These are phyloP conservation scores for Amphibalanus amphitrite DNA, from an alignment of 1,140 invertebrate species.

Conservation along the genomic window DNA sequence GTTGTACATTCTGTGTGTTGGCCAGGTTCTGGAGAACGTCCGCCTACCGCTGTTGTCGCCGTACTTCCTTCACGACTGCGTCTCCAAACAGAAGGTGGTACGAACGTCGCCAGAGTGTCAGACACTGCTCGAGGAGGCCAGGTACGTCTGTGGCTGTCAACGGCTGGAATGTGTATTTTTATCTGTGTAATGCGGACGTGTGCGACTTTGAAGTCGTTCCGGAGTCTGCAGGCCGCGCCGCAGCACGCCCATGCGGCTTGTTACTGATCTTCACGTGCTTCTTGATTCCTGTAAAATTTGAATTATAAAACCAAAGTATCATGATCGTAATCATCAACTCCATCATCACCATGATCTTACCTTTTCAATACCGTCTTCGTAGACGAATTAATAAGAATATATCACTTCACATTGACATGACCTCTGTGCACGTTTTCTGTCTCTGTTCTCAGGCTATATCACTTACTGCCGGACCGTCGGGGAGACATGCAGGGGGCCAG, in stretches of 20 bases:
- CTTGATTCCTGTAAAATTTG: not conserved
- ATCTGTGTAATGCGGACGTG: not conserved
- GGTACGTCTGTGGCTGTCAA: not conserved
- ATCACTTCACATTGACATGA: not conserved
- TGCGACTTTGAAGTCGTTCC: not conserved
- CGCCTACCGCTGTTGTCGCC: constrained; percentile 36
- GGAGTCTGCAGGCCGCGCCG: no score
- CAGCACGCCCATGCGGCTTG: no score
- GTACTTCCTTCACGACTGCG: constrained; percentile 39
- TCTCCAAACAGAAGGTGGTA: constrained; percentile 29
- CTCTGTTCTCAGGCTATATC: constrained; percentile 25
- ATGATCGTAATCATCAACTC: not conserved
- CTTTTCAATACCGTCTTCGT: not conserved
- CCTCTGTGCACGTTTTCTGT: not conserved
- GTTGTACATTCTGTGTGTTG: not conserved
- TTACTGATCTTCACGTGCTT: not conserved
- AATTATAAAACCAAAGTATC: not conserved
- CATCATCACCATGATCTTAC: not conserved
- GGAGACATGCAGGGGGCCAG: constrained; percentile 24
- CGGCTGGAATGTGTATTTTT: not conserved
- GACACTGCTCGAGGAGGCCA: constrained; percentile 32
- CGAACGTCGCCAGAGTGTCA: constrained; percentile 26
- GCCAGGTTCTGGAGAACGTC: constrained; percentile 34
- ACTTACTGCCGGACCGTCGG: constrained; percentile 33
- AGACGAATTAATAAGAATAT: not conserved